Conservation (phyloP, 1,140 invertebrate species). For the Chironomus tepperi region DNA sequence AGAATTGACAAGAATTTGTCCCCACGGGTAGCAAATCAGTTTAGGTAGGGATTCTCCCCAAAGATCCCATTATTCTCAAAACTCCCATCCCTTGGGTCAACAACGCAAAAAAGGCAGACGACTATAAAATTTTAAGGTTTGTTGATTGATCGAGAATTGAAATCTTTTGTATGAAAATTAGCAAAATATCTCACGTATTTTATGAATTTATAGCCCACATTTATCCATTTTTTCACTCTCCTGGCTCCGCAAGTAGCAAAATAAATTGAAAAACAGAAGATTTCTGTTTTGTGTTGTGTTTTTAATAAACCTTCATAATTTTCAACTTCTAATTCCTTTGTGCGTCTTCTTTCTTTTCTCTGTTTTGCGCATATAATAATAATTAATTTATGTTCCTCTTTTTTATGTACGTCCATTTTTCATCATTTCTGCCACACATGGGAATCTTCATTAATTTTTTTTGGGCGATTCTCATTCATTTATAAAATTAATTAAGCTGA, state of each 20-base stretch:
- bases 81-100: too few species aligned
- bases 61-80: too few species aligned
- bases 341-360: neutral
- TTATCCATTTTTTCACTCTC: neutral
- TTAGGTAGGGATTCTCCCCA: too few species aligned
- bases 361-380: neutral
- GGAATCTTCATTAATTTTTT: too few species aligned
- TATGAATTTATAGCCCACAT: neutral
- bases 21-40: too few species aligned
- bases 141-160: constrained; percentile 1
- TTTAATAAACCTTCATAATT: neutral
- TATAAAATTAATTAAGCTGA: too few species aligned
- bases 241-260: neutral
- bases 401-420: neutral
- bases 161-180: constrained; percentile 9
- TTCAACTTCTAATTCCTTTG: neutral
- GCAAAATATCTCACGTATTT: constrained; percentile 8
- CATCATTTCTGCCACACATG: too few species aligned
- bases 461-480: too few species aligned
- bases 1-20: too few species aligned
- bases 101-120: neutral
- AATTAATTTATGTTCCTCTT: neutral
- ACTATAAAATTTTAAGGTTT: constrained; percentile 1
- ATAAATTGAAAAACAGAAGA: neutral
- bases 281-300: too few species aligned